Percentiles rank a stretch among this genome's conserved stretches.
Evolutionary conservation across 1,140 invertebrate species (phyloP).

Genomic region (Venturia canescens): DNA sequence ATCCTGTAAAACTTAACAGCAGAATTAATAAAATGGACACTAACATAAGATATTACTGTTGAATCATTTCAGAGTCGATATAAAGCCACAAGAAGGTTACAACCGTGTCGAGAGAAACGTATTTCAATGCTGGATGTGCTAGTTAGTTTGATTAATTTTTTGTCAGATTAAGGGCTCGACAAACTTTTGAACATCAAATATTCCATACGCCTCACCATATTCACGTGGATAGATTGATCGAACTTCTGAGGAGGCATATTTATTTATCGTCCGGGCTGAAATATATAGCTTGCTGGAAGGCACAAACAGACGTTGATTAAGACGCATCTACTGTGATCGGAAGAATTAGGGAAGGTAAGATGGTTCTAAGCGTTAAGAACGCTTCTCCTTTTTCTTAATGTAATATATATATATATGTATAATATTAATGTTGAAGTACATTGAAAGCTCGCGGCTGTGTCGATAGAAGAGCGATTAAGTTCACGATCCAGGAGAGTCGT

Average conservation of each 20-base stretch:
- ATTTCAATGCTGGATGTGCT: too few species aligned
- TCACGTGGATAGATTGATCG: neutral
- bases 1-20: too few species aligned
- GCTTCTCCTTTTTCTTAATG: neutral
- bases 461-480: constrained; percentile 41
- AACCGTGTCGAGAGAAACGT: too few species aligned
- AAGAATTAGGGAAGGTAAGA: neutral
- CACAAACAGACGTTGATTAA: constrained; percentile 20
- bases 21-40: too few species aligned
- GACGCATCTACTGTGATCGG: neutral
- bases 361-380: neutral
- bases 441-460: neutral
- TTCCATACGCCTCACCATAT: neutral
- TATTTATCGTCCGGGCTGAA: neutral
- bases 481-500: constrained; percentile 31
- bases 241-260: neutral
- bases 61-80: too few species aligned
- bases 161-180: neutral
- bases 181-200: neutral
- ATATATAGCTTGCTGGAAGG: neutral
- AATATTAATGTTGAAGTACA: neutral
- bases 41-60: too few species aligned
- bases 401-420: neutral
- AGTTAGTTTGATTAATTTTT: neutral
- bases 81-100: too few species aligned